Percentiles rank a stretch among this genome's conserved stretches.
Evolutionary conservation across 2,113 vertebrate genomes (phyloP).

Genomic region (Cavia porcellus): DNA sequence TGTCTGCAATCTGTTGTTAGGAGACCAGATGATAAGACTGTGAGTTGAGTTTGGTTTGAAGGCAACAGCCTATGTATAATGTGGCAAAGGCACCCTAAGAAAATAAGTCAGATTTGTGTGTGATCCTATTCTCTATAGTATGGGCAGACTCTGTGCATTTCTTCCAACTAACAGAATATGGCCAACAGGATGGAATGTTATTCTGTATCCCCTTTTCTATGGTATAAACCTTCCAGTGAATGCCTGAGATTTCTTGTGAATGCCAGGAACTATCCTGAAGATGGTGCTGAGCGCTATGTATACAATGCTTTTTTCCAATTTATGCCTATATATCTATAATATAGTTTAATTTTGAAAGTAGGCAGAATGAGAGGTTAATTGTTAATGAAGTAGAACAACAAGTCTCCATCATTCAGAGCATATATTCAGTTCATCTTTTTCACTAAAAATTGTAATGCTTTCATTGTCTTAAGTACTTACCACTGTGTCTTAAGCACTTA

Average conservation of each 20-base stretch:
- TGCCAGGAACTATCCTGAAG: not conserved
- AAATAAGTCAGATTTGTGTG: not conserved
- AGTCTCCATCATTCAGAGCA: not conserved
- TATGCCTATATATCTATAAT: no score
- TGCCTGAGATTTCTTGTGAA: not conserved
- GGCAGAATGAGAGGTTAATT: no score
- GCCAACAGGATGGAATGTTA: not conserved
- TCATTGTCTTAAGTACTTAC: not conserved
- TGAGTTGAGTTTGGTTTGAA: not conserved
- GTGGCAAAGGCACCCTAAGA: not conserved
- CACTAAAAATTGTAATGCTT: not conserved
- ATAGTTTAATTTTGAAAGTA: no score
- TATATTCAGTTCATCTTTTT: not conserved
- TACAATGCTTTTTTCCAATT: no score
- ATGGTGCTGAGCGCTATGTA: no score
- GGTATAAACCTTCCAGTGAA: not conserved
- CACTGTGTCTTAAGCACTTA: not conserved
- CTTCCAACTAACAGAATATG: not conserved
- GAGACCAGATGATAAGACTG: not conserved
- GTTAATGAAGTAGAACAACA: no score
- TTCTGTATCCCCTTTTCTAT: not conserved
- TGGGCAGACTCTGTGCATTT: not conserved
- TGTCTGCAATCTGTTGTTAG: not conserved
- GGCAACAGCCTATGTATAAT: not conserved
- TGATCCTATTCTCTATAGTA: not conserved